These are phyloP conservation scores for Hecatera dysodea DNA, from an alignment of 2,888 invertebrate species.

Conservation along the genomic window DNA sequence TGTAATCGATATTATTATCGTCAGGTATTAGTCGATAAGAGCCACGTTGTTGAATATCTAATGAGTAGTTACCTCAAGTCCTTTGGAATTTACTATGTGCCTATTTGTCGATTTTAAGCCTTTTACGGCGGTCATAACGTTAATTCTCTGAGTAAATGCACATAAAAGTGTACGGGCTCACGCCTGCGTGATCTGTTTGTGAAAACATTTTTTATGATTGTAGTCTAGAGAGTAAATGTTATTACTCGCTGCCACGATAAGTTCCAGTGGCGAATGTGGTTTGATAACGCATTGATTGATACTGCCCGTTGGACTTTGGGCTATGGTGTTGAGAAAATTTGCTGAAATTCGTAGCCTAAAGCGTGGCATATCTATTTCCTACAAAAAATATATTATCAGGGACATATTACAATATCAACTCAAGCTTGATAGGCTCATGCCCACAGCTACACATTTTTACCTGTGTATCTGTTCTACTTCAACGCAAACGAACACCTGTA, in stretches of 20 bases:
- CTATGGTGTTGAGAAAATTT: conserved; percentile 1
- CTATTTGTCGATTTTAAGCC: conserved; percentile 20
- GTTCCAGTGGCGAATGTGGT: conserved; percentile 1
- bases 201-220: conserved; percentile 17
- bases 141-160: conserved; percentile 40
- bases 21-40: conserved; percentile 56
- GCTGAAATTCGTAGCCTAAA: neutral
- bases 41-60: conserved; percentile 46
- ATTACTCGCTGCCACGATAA: conserved; percentile 28
- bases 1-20: conserved; percentile 60
- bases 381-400: neutral
- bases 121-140: conserved; percentile 18
- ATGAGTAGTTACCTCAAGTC: conserved; percentile 27
- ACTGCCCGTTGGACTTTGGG: neutral
- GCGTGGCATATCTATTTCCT: neutral
- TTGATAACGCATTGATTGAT: conserved; percentile 26
- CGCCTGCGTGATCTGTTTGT: conserved; percentile 29
- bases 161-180: conserved; percentile 19
- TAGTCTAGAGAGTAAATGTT: conserved; percentile 8
- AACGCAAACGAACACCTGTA: conserved; percentile 11
- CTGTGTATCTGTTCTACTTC: conserved; percentile 17
- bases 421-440: neutral
- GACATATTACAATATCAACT: neutral
- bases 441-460: neutral
- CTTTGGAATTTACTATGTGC: conserved; percentile 42